Base-by-base conservation (phyloP, 2,888 invertebrate species). In the Entomobrya proxima region DNA sequence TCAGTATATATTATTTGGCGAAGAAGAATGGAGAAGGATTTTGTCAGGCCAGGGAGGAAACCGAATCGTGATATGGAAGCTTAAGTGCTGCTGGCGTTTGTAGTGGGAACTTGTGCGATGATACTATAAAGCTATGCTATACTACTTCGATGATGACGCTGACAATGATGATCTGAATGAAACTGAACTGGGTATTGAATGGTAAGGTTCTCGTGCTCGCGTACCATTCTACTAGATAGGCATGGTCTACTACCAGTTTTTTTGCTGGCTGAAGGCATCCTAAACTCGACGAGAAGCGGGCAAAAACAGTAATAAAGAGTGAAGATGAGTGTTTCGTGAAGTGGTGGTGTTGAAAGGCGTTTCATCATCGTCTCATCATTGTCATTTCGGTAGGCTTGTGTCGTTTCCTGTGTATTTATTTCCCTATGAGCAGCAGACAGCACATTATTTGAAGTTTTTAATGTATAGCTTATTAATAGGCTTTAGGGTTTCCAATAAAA, bases 1-100 rank as follows among this genome's bases (percentile, higher is more conserved):
- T 40, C 44, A 7, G 9, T 40, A 50, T 24, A 11, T 27, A 55
- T 55, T 55, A 27, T 55, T 24, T 24, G 6, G 55, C 27, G 55
- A 55, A n/a, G n/a, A n/a, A n/a, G n/a, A n/a, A 55, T 27, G 64
- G 37, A 64, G 37, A 35, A 37, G 64, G 64, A 64, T 64, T 64
- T n/a, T n/a, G n/a, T n/a, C n/a, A n/a, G n/a, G n/a, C n/a, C 37
- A n/a, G 64, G 18, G 35, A 64, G n/a, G 21, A n/a, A n/a, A n/a
- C n/a, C n/a, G 35, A 64, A 64, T 64, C 64, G 64, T 64, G 64
- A 64, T 64, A 37, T 64, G 64, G 32, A 64, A 35, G 35, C 35
- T 32, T 64, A 64, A 64, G 37, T 64, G 64, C 64, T 64, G 64
- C 18, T 64, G 55, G 55, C 55, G 50, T 21, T 52, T 21, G 15